These are phyloP conservation scores for Bombus sibiricus DNA, from an alignment of 1,140 invertebrate species.

Conservation along the genomic window DNA sequence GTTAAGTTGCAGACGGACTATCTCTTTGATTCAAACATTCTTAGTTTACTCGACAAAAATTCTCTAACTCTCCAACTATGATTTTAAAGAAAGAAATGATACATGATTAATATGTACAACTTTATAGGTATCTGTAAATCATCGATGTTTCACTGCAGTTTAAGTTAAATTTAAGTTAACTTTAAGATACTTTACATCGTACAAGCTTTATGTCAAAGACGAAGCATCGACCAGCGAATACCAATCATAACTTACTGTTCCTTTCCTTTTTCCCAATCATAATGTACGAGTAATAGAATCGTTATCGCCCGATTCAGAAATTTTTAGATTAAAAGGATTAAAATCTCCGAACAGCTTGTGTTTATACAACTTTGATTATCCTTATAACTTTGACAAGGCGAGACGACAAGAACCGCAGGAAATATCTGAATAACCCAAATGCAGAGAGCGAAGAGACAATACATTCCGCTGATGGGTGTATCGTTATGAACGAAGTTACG, in stretches of 20 bases:
- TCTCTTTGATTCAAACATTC: too few species aligned
- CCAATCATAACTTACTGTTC: too few species aligned
- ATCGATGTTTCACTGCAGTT: too few species aligned
- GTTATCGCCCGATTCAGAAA: background rate
- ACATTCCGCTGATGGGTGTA: slow-evolving; percentile 33
- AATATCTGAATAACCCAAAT: background rate
- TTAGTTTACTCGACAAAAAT: too few species aligned
- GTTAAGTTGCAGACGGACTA: too few species aligned
- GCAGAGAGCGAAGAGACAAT: background rate
- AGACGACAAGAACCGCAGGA: background rate
- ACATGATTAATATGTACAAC: too few species aligned
- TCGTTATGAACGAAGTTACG: slow-evolving; percentile 15
- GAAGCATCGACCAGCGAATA: background rate
- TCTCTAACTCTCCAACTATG: too few species aligned
- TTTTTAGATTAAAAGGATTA: background rate
- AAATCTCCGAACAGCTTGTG: too few species aligned
- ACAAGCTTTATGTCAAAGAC: background rate
- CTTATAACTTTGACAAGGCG: background rate
- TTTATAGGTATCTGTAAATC: too few species aligned
- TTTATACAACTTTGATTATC: background rate
- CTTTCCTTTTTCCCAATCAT: background rate
- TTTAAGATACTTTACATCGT: too few species aligned
- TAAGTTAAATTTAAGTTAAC: too few species aligned
- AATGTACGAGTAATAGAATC: background rate
- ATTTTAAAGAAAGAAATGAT: too few species aligned